phyloP scores from a whole-genome alignment of 1,140 invertebrate genomes.

The Eriocheir sinensis region DNA sequence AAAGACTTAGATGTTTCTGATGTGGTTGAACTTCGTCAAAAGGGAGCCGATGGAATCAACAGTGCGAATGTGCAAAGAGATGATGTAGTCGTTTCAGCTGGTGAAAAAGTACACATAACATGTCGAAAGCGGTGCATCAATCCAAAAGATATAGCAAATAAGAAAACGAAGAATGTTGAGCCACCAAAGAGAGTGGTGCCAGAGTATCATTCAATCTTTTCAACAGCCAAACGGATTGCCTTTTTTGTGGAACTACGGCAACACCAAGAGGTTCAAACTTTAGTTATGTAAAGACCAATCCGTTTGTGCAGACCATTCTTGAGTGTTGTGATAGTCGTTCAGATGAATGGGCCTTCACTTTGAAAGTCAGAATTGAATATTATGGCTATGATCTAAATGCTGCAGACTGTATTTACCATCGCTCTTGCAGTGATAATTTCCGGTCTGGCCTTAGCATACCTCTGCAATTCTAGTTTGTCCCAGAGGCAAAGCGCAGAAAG shows the following conservation, averaged over 20 bases:
- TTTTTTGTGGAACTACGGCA: conserved; percentile 39
- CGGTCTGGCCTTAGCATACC: conserved; percentile 31
- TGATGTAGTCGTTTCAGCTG: conserved; percentile 24
- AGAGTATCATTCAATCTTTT: conserved; percentile 5
- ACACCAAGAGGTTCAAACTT: neutral
- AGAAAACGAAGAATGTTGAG: neutral
- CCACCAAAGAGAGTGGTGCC: conserved; percentile 31
- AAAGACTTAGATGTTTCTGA: conserved; percentile 3
- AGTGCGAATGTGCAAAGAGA: neutral
- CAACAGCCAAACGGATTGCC: conserved; percentile 44
- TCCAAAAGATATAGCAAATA: conserved; percentile 24
- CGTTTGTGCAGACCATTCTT: conserved; percentile 21
- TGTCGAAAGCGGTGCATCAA: conserved; percentile 43
- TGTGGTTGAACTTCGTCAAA: conserved; percentile 30
- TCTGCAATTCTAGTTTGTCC: conserved; percentile 37
- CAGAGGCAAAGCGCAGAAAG: conserved; percentile 16
- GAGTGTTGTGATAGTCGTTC: conserved; percentile 38
- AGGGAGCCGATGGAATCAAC: neutral
- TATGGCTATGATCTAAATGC: conserved; percentile 52
- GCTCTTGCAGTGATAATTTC: conserved; percentile 43
- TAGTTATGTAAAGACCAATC: conserved; percentile 47
- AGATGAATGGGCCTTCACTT: conserved; percentile 35
- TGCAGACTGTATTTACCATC: conserved; percentile 54
- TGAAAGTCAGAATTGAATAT: conserved; percentile 51
- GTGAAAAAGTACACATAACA: neutral